Base-by-base conservation (phyloP, 2,797 vertebrate species). In the Neoniphon sammara region DNA sequence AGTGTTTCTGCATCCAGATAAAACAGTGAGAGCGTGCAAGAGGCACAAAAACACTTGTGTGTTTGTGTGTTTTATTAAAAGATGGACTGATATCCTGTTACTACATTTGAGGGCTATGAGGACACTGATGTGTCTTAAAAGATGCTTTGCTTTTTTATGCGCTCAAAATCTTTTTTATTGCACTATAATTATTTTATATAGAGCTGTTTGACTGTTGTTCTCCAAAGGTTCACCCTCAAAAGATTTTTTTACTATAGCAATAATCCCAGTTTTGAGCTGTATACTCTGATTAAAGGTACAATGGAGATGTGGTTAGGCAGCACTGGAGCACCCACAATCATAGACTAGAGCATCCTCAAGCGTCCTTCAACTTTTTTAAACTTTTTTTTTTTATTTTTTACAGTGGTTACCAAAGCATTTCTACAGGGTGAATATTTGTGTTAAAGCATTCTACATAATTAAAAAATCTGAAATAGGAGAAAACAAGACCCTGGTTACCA, bases 1-100 rank as follows among this genome's bases (percentile, higher is more conserved):
- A 72, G 67, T 73, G 46, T 52, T 18, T 86, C n/a, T 69, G 21
- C n/a, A 7, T 77, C 70, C 23, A 78, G 71, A 84, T 78, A 53
- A 72, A 77, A 80, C 60, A 55, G 73, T 27, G 30, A 57, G 78
- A 53, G 52, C 66, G 72, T 55, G 50, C 8, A 52, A 54, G 39
- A 20, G 50, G 62, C 15, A 23, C 47, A 66, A 60, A 76, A 63
- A 76, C 74, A 69, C 8, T 17, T 25, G n/a, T n/a, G 46, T 15
- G 42, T 20, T 0, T 59, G 17, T 81, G n/a, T 60, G 36, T 70
- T 70, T 67, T 73, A 57, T 75, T 77, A 50, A 65, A 75, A 74
- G 64, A 80, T 73, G 31, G 64, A 65, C 60, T 11, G 56, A 69
- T 78, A 39, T 77, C 66, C 71, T 25, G 30, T 60, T 5, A 21